These are phyloP conservation scores for Limanda limanda DNA, from an alignment of 2,113 vertebrate genomes.

Conservation along the genomic window DNA sequence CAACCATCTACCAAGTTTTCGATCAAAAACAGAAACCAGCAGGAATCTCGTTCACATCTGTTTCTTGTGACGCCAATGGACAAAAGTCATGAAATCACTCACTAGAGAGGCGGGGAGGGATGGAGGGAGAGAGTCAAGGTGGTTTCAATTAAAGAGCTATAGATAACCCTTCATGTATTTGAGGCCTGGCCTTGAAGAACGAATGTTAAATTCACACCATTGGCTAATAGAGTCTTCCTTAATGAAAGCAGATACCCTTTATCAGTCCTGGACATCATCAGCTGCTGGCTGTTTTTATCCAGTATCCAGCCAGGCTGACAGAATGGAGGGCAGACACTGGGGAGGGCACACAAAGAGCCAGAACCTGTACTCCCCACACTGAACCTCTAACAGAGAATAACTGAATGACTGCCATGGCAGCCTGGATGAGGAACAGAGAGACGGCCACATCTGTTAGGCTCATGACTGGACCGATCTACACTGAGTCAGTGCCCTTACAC, in stretches of 20 bases:
- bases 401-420: slow-evolving; percentile 68
- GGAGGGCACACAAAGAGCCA: slow-evolving; percentile 69
- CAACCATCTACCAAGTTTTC: slow-evolving; percentile 67
- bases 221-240: slow-evolving; percentile 66
- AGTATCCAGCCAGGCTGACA: slow-evolving; percentile 71
- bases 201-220: slow-evolving; percentile 79
- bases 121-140: slow-evolving; percentile 69
- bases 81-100: slow-evolving; percentile 83
- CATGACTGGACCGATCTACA: slow-evolving; percentile 64
- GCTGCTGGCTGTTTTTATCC: slow-evolving; percentile 68
- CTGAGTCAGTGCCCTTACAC: slow-evolving; percentile 43
- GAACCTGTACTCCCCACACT: slow-evolving; percentile 53
- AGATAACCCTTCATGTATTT: slow-evolving; percentile 80
- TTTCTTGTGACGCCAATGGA: slow-evolving; percentile 77
- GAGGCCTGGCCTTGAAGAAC: slow-evolving; percentile 64
- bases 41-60: slow-evolving; percentile 80
- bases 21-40: slow-evolving; percentile 75
- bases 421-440: slow-evolving; percentile 68
- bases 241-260: slow-evolving; percentile 75
- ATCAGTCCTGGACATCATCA: slow-evolving; percentile 76
- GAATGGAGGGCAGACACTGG: slow-evolving; percentile 55
- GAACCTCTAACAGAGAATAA: slow-evolving; percentile 61
- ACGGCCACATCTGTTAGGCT: slow-evolving; percentile 80
- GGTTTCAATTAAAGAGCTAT: slow-evolving; percentile 81
- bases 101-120: slow-evolving; percentile 48